Evolutionary conservation across 2,113 vertebrate species (phyloP).

Genomic region (Orcinus orca): DNA sequence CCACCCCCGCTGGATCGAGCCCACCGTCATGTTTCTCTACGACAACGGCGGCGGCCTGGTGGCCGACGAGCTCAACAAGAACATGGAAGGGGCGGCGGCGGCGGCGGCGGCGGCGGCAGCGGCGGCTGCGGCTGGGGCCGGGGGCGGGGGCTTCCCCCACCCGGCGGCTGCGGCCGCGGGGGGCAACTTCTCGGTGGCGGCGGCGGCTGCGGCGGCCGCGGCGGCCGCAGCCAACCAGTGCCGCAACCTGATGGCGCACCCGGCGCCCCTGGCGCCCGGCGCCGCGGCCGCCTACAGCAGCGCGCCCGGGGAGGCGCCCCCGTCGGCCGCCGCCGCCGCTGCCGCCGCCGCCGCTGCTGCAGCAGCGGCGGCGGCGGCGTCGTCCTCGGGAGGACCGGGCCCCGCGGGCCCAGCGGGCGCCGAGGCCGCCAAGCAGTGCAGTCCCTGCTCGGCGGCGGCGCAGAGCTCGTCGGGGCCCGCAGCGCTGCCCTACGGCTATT

Average conservation of each 20-base stretch:
- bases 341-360: slow-evolving; percentile 91
- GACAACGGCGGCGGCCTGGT: slow-evolving; percentile 91
- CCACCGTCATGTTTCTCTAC: slow-evolving; percentile 98
- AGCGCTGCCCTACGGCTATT: slow-evolving; percentile 97
- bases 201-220: slow-evolving; percentile 84
- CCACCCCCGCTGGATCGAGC: slow-evolving; percentile 98
- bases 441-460: slow-evolving; percentile 94
- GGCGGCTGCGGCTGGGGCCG: slow-evolving; percentile 89
- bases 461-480: slow-evolving; percentile 91
- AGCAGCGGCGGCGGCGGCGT: slow-evolving; percentile 64
- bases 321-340: slow-evolving; percentile 89
- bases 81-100: slow-evolving; percentile 94
- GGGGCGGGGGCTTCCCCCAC: slow-evolving; percentile 85
- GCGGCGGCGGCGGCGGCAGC: slow-evolving; percentile 85
- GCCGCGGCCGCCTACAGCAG: slow-evolving; percentile 92
- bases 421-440: slow-evolving; percentile 97
- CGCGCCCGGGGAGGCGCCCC: slow-evolving; percentile 93
- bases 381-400: slow-evolving; percentile 79
- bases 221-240: slow-evolving; percentile 92
- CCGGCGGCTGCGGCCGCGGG: slow-evolving; percentile 83
- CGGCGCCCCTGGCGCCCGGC: slow-evolving; percentile 92
- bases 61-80: slow-evolving; percentile 94
- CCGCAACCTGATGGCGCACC: slow-evolving; percentile 96
- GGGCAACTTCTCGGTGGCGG: slow-evolving; percentile 91
- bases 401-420: slow-evolving; percentile 89